A percentile compares a stretch with the other conserved stretches of the same genome.
phyloP scores from a whole-genome alignment of 2,113 vertebrate species.

The Urocynchramus pylzowi region DNA sequence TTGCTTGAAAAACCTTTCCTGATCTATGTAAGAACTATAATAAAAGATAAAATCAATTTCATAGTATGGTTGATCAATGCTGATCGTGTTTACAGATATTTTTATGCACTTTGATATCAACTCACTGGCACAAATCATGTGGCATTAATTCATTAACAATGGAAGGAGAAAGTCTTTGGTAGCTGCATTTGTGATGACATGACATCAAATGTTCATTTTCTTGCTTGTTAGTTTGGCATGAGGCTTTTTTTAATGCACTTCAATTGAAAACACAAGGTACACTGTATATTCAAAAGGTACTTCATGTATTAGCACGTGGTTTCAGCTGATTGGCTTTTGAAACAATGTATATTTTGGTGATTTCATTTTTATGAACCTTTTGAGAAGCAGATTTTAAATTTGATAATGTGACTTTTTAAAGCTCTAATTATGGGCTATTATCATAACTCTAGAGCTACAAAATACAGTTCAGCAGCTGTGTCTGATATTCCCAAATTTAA shows the following conservation, averaged over 20 bases:
- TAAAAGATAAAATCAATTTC: background rate
- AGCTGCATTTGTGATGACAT: background rate
- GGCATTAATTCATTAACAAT: background rate
- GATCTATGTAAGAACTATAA: background rate
- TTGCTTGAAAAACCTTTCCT: background rate
- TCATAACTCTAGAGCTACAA: background rate
- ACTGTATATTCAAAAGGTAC: background rate
- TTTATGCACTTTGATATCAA: background rate
- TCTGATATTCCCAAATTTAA: background rate
- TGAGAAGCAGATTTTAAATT: background rate
- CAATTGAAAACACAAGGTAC: background rate
- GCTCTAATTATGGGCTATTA: background rate
- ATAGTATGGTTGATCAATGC: background rate
- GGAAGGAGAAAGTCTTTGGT: background rate
- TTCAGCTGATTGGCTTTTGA: background rate
- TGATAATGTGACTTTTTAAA: background rate
- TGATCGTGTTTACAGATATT: accelerated
- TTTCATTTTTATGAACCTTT: background rate
- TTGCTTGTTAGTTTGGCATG: background rate
- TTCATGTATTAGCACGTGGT: background rate
- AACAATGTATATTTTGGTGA: background rate
- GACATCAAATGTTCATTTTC: background rate
- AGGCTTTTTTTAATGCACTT: background rate
- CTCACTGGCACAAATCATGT: background rate
- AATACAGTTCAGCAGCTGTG: background rate